Base-by-base conservation (phyloP, 2,888 invertebrate species). In the Agrotis segetum region DNA sequence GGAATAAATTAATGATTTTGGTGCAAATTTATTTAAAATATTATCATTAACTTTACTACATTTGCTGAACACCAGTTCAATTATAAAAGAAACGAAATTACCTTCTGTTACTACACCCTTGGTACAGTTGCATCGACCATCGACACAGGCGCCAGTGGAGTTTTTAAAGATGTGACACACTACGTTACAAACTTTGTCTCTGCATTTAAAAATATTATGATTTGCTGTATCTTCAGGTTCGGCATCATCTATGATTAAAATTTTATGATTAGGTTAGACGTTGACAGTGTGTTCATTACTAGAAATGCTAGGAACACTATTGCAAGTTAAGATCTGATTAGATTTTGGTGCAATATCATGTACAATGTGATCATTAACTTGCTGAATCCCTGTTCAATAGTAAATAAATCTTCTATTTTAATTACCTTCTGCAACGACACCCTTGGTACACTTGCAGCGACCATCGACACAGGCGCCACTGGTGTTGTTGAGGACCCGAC, bases 61-160 rank as follows among this genome's bases (percentile, higher is more conserved):
- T 29, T 17, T 13, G 29, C 11, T 29, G 29, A 13, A 11, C 14
- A 21, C 7, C 4, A 9, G 53, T 17, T 24, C 17, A 24, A 24
- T 24, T 9, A 29, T 29, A 14, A 46, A 21, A 17, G 17, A 17
- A 1, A 34, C 6, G 3, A 5, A 34, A 5, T 34, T 40, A 40
- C 56, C 56, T 67, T 67, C n/a, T 44, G 50, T 16, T 19, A 21
- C 24, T 19, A 29, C 14, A 16, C 16, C 16, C 21, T 56, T 70
- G 40, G 64, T 64, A 46, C 79, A 78, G 46, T 70, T 73, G 79
- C 79, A 79, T 13, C 50, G 62, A n/a, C 67, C 74, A 17, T 71
- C 24, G n/a, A 53, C 52, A 13, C 77, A 77, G 11, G 21, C 56
- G 24, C 77, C 77, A 40, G 61, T 52, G 3, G 58, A 21, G 29